Conservation (phyloP, 2,113 vertebrate genomes). For the Scolopax mira region DNA sequence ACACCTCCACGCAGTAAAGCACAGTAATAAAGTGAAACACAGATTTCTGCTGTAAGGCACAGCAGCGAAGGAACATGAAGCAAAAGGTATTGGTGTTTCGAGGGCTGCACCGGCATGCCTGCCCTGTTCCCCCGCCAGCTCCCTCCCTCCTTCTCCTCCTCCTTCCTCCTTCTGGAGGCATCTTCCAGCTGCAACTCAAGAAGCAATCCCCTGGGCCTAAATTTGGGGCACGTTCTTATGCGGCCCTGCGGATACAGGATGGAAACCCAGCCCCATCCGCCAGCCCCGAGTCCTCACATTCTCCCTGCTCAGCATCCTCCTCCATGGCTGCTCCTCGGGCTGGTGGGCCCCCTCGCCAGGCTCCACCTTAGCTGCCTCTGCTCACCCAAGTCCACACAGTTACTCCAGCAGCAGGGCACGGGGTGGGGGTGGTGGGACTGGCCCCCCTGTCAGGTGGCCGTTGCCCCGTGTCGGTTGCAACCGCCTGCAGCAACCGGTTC, state of each 20-base stretch:
- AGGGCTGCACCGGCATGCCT: fast-evolving
- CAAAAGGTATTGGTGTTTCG: neutral
- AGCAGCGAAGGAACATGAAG: neutral
- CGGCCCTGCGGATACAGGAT: too few species aligned
- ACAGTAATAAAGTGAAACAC: neutral
- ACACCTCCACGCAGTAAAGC: neutral
- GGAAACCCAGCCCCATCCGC: too few species aligned
- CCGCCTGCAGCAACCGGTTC: neutral
- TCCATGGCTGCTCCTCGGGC: too few species aligned
- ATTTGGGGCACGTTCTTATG: too few species aligned
- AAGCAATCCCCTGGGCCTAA: neutral
- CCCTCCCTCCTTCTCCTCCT: neutral
- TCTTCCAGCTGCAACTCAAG: neutral
- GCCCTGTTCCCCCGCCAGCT: neutral
- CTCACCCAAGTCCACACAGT: fast-evolving
- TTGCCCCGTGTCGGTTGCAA: neutral
- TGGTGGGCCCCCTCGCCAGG: fast-evolving
- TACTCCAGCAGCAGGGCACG: fast-evolving
- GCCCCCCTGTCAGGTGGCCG: neutral
- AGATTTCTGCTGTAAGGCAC: neutral
- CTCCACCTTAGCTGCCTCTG: fast-evolving
- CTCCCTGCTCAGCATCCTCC: too few species aligned
- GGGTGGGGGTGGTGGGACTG: neutral
- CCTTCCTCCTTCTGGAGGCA: neutral
- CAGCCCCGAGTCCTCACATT: neutral